phyloP scores from a whole-genome alignment of 2,888 invertebrate species.

The Allacma fusca region DNA sequence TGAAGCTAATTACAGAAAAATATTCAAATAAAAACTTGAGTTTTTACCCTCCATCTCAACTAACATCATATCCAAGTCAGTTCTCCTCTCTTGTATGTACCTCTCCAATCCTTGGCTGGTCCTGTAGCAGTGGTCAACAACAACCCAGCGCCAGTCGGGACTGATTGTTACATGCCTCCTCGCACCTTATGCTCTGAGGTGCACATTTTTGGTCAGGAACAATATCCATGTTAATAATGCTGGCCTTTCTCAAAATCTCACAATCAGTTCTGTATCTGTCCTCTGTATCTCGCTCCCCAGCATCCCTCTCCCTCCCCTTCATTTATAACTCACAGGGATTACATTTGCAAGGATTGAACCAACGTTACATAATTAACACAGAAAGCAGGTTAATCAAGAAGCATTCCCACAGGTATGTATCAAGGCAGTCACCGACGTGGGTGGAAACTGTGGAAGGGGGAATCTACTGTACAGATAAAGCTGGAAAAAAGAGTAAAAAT shows the following conservation, averaged over 20 bases:
- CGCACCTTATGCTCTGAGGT: not conserved
- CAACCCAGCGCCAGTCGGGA: not conserved
- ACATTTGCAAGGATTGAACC: too few relatives aligned
- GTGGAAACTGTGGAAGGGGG: too few relatives aligned
- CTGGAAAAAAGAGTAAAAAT: not conserved
- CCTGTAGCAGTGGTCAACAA: not conserved
- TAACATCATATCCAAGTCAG: not conserved
- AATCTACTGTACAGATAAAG: not conserved
- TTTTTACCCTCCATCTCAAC: slow-evolving; percentile 19
- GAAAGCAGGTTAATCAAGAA: too few relatives aligned
- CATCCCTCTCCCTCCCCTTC: not conserved
- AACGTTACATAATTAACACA: too few relatives aligned
- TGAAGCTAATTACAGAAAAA: slow-evolving; percentile 46
- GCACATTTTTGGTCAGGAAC: too few relatives aligned
- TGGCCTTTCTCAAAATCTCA: not conserved
- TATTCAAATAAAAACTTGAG: slow-evolving; percentile 45
- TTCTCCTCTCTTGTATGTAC: not conserved
- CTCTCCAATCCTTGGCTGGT: slow-evolving; percentile 1
- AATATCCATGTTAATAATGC: too few relatives aligned
- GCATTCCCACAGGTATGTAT: too few relatives aligned
- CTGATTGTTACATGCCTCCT: not conserved
- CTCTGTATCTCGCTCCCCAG: not conserved
- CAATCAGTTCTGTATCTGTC: not conserved
- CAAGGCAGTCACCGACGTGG: too few relatives aligned
- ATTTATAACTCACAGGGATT: too few relatives aligned